Base-by-base conservation (phyloP, 2,113 vertebrate genomes). In the Poeciliopsis retropinna region DNA sequence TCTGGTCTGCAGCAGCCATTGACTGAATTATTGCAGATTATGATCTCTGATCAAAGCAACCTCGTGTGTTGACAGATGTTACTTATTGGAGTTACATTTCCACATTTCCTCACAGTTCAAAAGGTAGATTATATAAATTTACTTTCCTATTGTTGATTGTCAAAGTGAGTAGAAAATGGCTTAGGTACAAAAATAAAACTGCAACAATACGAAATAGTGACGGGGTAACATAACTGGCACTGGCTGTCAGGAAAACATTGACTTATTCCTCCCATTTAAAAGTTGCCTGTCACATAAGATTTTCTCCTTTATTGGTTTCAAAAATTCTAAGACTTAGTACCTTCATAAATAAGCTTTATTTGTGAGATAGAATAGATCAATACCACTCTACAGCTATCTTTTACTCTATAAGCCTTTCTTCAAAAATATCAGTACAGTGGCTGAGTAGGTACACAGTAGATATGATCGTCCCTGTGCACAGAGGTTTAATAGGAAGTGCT, bases 331-430 rank as follows among this genome's bases (percentile, higher is more conserved):
- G 32, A 34, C 32, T 44, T 44, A 3, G 3, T 44, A 17, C 14
- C 41, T 44, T 44, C 41, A 44, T 44, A 44, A 44, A 44, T 44
- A 17, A 17, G 4, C 15, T 44, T 10, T 37, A 30, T 65, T 39
- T 34, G 27, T 25, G 5, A 32, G 13, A 65, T n/a, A 62, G 64
- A 47, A 80, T 73, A 80, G 64, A 64, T 83, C 78, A 85, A 22
- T 29, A 1, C 8, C 61, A n/a, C 63, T 60, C 30, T 60, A 39
- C 11, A 13, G 44, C 73, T 81, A 60, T 30, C 67, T 75, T 65
- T 57, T 57, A 74, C n/a, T 66, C 30, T 25, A 37, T 66, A 73
- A 41, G 5, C 7, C 5, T 57, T n/a, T 57, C 28, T 71, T 17
- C 25, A 76, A 30, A 73, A 6, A 79, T 10, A 7, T 67, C 63